A percentile compares a stretch with the other conserved stretches of the same genome.
These are phyloP conservation scores for Tachystola acroxantha DNA, from an alignment of 2,888 invertebrate genomes.

Conservation along the genomic window DNA sequence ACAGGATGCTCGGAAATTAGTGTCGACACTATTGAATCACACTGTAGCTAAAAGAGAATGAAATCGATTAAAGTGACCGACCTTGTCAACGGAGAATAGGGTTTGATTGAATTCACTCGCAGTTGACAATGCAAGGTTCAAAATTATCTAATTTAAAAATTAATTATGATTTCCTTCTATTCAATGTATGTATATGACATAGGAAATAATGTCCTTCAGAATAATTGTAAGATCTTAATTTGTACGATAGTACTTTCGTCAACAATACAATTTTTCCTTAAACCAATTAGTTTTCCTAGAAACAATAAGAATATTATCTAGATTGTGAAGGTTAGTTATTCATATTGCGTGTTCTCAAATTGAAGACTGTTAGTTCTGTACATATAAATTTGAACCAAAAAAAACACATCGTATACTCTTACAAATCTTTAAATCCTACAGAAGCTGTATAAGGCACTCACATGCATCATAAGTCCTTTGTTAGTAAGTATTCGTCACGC, in stretches of 20 bases:
- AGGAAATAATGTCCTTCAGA: constrained; percentile 1
- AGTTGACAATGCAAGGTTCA: constrained; percentile 11
- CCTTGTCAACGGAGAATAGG: constrained; percentile 27
- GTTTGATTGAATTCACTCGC: constrained; percentile 14
- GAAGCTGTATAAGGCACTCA: constrained; percentile 39
- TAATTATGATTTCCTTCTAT: constrained; percentile 12
- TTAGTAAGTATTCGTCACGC: constrained; percentile 27
- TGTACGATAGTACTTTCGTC: too few species aligned
- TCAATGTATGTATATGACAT: neutral
- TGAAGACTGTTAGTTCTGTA: too few species aligned
- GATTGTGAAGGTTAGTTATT: too few species aligned
- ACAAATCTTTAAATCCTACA: constrained; percentile 8
- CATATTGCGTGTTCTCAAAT: too few species aligned
- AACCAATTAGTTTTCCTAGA: too few species aligned
- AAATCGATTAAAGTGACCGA: constrained; percentile 26
- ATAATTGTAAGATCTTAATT: constrained; percentile 1
- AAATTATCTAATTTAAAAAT: constrained; percentile 9
- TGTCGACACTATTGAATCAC: constrained; percentile 25
- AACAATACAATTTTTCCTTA: too few species aligned
- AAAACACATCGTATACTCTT: too few species aligned
- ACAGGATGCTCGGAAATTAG: constrained; percentile 37
- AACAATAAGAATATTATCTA: too few species aligned
- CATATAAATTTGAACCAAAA: too few species aligned
- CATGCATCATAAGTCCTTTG: constrained; percentile 66
- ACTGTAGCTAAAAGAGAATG: constrained; percentile 24